A percentile compares a stretch with the other conserved stretches of the same genome.
These are phyloP conservation scores for Halcyon senegalensis DNA, from an alignment of 2,113 vertebrate genomes.

Conservation along the genomic window DNA sequence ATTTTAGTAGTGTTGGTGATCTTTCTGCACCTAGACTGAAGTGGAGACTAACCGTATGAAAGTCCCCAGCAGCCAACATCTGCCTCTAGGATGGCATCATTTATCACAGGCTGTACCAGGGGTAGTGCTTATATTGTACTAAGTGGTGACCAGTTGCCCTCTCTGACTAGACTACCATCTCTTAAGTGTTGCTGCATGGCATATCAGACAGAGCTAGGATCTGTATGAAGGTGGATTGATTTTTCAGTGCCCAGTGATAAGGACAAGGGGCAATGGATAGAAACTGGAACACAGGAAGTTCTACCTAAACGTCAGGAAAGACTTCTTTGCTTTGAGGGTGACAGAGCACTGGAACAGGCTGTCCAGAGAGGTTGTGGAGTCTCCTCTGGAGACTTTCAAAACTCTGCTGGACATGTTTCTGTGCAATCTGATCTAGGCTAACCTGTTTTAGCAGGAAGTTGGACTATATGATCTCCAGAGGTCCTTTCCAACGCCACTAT, in stretches of 20 bases:
- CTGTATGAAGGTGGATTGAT: background rate
- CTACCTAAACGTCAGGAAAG: no score
- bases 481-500: no score
- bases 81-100: background rate
- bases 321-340: no score
- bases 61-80: background rate
- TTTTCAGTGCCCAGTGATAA: background rate
- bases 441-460: no score
- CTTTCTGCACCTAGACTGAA: background rate
- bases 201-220: rapidly evolving
- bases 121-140: background rate
- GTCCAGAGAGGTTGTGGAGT: no score
- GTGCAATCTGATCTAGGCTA: no score
- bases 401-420: no score
- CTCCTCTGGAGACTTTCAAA: no score
- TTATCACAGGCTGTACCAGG: background rate
- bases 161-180: background rate
- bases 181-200: background rate
- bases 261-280: no score
- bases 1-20: background rate
- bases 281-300: background rate
- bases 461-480: no score
- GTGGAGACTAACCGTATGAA: background rate
- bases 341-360: no score
- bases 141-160: background rate